phyloP scores from a whole-genome alignment of 2,797 vertebrate species.

The Rhincodon typus region DNA sequence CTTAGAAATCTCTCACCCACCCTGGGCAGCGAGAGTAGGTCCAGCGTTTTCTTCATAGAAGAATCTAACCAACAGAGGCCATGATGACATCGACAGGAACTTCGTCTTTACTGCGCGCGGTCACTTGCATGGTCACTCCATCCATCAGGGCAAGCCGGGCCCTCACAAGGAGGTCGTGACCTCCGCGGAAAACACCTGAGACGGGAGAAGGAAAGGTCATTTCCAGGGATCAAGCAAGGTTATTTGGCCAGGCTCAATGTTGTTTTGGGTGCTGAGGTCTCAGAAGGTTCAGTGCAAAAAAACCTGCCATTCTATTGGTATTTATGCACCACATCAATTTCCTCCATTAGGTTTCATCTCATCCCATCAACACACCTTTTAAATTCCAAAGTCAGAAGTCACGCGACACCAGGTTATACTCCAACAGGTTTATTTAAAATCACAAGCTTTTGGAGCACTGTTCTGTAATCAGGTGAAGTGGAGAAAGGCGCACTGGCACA shows the following conservation, averaged over 20 bases:
- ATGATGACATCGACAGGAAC: constrained; percentile 63
- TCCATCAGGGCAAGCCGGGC: constrained; percentile 63
- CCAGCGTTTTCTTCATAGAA: background rate
- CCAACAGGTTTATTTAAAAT: no score
- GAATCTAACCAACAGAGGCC: constrained; percentile 59
- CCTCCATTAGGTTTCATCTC: background rate
- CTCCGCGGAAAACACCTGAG: constrained; percentile 66
- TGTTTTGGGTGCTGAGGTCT: no score
- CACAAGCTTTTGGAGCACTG: no score
- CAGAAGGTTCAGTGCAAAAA: background rate
- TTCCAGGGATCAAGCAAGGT: background rate
- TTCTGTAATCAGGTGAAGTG: no score
- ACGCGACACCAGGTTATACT: no score
- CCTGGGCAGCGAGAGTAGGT: background rate
- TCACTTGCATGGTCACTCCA: constrained; percentile 69
- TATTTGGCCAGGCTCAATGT: background rate
- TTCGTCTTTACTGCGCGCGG: constrained; percentile 61
- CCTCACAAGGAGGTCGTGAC: constrained; percentile 63
- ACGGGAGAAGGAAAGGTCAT: background rate
- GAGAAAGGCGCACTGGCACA: no score
- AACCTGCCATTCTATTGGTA: background rate
- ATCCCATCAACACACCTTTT: background rate
- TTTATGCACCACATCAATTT: background rate
- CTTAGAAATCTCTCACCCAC: background rate
- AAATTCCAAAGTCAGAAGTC: no score